A percentile compares a stretch with the other conserved stretches of the same genome.
These are phyloP conservation scores for Oreonectes daqikongensis DNA, from an alignment of 2,797 vertebrate species.

Conservation along the genomic window DNA sequence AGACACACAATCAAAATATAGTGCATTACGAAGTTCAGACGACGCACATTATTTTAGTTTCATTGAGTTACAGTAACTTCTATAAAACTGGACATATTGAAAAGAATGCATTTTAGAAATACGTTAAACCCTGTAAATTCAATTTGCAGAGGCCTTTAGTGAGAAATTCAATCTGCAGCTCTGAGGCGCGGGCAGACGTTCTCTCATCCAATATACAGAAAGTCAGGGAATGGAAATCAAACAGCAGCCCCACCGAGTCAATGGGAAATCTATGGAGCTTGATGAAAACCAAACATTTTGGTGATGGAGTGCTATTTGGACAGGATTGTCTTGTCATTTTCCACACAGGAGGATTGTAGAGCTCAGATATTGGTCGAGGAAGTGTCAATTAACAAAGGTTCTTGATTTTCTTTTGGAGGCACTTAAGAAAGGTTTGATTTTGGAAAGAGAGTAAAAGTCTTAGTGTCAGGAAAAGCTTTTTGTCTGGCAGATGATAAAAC, in stretches of 20 bases:
- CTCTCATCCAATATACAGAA: slow-evolving; percentile 19
- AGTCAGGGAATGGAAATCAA: slow-evolving; percentile 44
- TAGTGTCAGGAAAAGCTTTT: too few species aligned
- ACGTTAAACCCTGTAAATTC: slow-evolving; percentile 19
- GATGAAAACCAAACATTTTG: slow-evolving; percentile 51
- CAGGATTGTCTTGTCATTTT: slow-evolving; percentile 40
- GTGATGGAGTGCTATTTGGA: slow-evolving; percentile 37
- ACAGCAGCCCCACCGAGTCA: slow-evolving; percentile 19
- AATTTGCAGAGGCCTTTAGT: slow-evolving; percentile 31
- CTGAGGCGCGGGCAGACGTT: slow-evolving; percentile 28
- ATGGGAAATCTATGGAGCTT: slow-evolving; percentile 47
- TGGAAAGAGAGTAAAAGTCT: too few species aligned
- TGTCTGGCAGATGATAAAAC: too few species aligned
- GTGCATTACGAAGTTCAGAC: background rate
- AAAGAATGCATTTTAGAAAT: slow-evolving; percentile 18
- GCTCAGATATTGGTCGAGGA: slow-evolving; percentile 16
- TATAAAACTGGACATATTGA: slow-evolving; percentile 12
- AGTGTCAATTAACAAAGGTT: slow-evolving; percentile 27
- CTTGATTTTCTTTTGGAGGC: slow-evolving; percentile 18
- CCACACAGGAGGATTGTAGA: slow-evolving; percentile 34
- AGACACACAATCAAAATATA: background rate
- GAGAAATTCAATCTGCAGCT: slow-evolving; percentile 28
- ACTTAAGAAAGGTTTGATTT: slow-evolving; percentile 11
- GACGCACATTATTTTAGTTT: background rate
- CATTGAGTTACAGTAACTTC: slow-evolving; percentile 6